Evolutionary conservation across 1,140 invertebrate species (phyloP).

Genomic region (Vollenhovia emeryi): DNA sequence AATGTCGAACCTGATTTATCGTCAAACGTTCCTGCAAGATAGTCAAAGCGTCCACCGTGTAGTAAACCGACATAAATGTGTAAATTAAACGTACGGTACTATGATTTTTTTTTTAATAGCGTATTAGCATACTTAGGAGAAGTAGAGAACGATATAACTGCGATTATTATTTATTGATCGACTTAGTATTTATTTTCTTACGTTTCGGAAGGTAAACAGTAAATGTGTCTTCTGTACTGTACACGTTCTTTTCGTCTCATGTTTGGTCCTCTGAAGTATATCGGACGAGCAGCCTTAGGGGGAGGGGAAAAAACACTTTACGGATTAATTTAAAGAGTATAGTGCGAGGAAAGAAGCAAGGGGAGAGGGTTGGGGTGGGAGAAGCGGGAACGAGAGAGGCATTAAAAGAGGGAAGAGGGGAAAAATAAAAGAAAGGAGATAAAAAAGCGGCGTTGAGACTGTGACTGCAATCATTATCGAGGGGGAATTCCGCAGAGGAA

Average conservation of each 20-base stretch:
- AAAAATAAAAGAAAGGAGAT: neutral
- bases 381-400: conserved; percentile 31
- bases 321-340: conserved; percentile 64
- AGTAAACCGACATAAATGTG: conserved; percentile 35
- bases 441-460: conserved; percentile 79
- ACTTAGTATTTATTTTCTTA: conserved; percentile 77
- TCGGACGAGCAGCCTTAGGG: conserved; percentile 77
- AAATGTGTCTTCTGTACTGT: conserved; percentile 57
- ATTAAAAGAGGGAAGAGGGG: conserved; percentile 24
- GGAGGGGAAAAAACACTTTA: conserved; percentile 58
- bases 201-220: conserved; percentile 55
- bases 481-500: conserved; percentile 63
- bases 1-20: conserved; percentile 4
- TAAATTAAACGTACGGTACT: conserved; percentile 67
- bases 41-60: conserved; percentile 69
- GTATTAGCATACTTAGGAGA: conserved; percentile 63
- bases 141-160: conserved; percentile 58
- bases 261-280: conserved; percentile 77
- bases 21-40: conserved; percentile 53
- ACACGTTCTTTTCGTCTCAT: conserved; percentile 68
- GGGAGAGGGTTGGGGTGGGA: conserved; percentile 29
- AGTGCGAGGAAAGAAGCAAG: conserved; percentile 38
- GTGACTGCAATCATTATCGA: conserved; percentile 84
- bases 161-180: conserved; percentile 76
- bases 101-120: conserved; percentile 61